Evolutionary conservation across 2,113 vertebrate genomes (phyloP).

Genomic region (Mastomys coucha): DNA sequence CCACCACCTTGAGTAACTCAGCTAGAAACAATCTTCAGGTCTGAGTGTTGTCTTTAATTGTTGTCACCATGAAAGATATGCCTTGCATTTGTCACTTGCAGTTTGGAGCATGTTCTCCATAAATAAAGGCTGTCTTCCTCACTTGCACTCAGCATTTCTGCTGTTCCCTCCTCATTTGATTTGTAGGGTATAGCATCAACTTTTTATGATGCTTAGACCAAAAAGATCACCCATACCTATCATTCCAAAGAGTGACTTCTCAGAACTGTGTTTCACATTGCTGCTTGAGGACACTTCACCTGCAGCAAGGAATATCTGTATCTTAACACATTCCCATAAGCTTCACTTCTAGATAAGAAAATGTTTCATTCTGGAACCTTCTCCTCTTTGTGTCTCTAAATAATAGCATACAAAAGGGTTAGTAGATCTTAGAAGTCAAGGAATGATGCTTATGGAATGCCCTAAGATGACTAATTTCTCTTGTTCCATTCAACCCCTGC

Average conservation of each 20-base stretch:
- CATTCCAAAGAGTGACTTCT: neutral
- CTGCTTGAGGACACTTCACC: neutral
- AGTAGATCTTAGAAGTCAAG: neutral
- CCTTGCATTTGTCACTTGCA: neutral
- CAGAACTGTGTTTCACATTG: neutral
- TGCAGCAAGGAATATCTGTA: neutral
- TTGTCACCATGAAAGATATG: neutral
- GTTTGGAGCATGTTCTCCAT: neutral
- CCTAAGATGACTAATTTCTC: neutral
- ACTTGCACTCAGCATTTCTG: neutral
- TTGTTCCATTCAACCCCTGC: neutral
- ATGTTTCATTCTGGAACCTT: neutral
- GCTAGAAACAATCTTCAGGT: neutral
- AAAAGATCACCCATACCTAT: neutral
- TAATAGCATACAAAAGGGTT: neutral
- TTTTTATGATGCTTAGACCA: neutral
- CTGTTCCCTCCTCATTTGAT: neutral
- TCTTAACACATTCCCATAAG: neutral
- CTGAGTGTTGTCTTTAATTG: neutral
- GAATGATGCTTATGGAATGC: neutral
- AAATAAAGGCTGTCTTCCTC: neutral
- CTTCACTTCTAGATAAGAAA: conserved; percentile 5
- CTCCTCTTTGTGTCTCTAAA: neutral
- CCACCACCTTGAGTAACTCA: neutral
- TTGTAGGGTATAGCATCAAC: neutral